These are phyloP conservation scores for Spongilla lacustris DNA, from an alignment of 37 sponge, comb jelly and placozoan species.

Conservation along the genomic window DNA sequence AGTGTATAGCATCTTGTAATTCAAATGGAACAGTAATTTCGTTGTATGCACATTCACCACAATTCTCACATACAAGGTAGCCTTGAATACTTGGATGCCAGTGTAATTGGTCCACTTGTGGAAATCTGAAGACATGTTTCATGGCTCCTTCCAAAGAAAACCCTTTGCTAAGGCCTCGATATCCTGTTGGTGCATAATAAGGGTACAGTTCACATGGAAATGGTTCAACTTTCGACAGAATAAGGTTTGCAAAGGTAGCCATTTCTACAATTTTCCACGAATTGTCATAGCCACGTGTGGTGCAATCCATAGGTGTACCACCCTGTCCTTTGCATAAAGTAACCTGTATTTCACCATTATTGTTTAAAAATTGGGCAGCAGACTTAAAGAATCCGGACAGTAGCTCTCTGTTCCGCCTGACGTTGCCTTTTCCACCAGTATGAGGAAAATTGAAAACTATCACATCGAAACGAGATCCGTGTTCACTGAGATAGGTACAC, in stretches of 20 bases:
- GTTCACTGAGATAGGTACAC: conserved; percentile 4
- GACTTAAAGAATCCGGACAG: conserved; percentile 55
- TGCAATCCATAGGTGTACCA: conserved; percentile 73
- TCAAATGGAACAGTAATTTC: neutral
- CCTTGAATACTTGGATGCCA: neutral
- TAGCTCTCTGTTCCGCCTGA: conserved; percentile 63
- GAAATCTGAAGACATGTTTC: conserved; percentile 60
- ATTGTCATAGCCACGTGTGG: conserved; percentile 64
- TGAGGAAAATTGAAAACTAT: conserved; percentile 91
- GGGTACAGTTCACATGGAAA: conserved; percentile 42
- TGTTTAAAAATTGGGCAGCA: conserved; percentile 27
- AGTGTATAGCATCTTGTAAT: neutral
- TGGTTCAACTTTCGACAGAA: conserved; percentile 45
- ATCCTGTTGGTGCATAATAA: conserved; percentile 74
- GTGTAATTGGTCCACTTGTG: neutral
- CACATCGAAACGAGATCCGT: conserved; percentile 8
- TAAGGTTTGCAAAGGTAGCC: conserved; percentile 72
- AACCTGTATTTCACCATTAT: conserved; percentile 48
- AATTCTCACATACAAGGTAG: neutral
- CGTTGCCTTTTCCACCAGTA: conserved; percentile 83
- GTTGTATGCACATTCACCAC: neutral
- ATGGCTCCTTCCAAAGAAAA: conserved; percentile 59
- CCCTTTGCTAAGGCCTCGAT: conserved; percentile 60
- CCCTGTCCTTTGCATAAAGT: conserved; percentile 84
- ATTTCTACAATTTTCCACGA: conserved; percentile 84